Percentiles rank a stretch among this genome's conserved stretches.
Conservation (phyloP, 2,797 vertebrate species). For the Darevskia mixta region DNA sequence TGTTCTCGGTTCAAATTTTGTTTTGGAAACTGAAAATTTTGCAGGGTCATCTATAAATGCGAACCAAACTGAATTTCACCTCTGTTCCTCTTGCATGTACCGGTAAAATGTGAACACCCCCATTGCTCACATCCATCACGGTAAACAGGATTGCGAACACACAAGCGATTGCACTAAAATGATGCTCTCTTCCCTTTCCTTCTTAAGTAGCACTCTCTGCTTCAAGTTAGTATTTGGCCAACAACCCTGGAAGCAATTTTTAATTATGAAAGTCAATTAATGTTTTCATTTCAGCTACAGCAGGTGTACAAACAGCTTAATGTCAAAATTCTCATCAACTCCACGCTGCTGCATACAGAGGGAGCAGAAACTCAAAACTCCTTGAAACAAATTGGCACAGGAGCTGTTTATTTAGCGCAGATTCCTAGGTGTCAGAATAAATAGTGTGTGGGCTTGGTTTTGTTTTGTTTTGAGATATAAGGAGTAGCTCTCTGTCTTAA, state of each 20-base stretch:
- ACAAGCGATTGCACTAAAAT: conserved; percentile 26
- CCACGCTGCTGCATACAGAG: conserved; percentile 19
- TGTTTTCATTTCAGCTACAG: conserved; percentile 50
- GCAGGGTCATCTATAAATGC: too few relatives aligned
- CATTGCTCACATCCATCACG: conserved; percentile 40
- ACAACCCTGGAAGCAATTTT: conserved; percentile 37
- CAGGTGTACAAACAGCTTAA: conserved; percentile 45
- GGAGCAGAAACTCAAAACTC: conserved; percentile 35
- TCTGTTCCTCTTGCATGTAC: too few relatives aligned
- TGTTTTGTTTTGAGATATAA: conserved; percentile 14
- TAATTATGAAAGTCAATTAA: conserved; percentile 39
- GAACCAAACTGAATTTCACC: too few relatives aligned
- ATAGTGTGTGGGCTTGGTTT: not conserved
- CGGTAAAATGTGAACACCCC: conserved; percentile 9
- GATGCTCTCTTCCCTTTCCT: not conserved
- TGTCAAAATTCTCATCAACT: conserved; percentile 35
- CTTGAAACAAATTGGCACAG: conserved; percentile 33
- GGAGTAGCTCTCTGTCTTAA: not conserved
- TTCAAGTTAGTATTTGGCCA: conserved; percentile 48
- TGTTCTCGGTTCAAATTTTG: too few relatives aligned
- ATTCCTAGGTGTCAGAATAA: conserved; percentile 32
- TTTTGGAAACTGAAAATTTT: too few relatives aligned
- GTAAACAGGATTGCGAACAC: conserved; percentile 35
- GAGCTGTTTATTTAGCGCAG: conserved; percentile 31
- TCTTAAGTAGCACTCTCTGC: conserved; percentile 46